Base-by-base conservation (phyloP, 2,888 invertebrate genomes). In the Gnatocerus cornutus region DNA sequence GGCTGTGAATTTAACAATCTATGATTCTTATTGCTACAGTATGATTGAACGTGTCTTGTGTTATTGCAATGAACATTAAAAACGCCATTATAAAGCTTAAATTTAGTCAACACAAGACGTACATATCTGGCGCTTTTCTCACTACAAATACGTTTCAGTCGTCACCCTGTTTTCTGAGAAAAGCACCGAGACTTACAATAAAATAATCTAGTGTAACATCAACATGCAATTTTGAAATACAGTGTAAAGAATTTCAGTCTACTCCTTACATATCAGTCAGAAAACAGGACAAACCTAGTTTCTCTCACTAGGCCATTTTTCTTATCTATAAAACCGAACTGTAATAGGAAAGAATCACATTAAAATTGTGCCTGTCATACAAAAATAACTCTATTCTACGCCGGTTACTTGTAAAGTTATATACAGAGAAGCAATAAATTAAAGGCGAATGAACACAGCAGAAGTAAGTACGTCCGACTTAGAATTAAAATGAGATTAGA, bases 1-100 rank as follows among this genome's bases (percentile, higher is more conserved):
- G 73, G 61, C 67, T 71, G 69, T 71, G 56, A 59, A 70, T 73
- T 71, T 69, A 73, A 73, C 73, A 68, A 67, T 56, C 12, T 50
- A 37, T 16, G 53, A 50, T 41, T 16, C 27, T 61, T 69, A 69
- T 69, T 68, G 68, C 68, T 68, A 62, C n/a, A 21, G n/a, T 13
- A 39, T 65, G 55, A 61, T 61, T 50, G 39, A 33, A 21, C 4
- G 41, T 39, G 52, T 9, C 27, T 39, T 58, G 59, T 59, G 43
- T 52, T 67, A 56, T 56, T 41, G 41, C 55, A 56, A 10, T 56
- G 6, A 10, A 41, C 12, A 41, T 41, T 1, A n/a, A 41, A 41
- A 41, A 12, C 6, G 6, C 41, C n/a, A 41, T 41, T n/a, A n/a
- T 10, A 41, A 33, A 6, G 7, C 41, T 41, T 41, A 41, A 41